Base-by-base conservation (phyloP, 2,113 vertebrate species). In the Ammodytes marinus region DNA sequence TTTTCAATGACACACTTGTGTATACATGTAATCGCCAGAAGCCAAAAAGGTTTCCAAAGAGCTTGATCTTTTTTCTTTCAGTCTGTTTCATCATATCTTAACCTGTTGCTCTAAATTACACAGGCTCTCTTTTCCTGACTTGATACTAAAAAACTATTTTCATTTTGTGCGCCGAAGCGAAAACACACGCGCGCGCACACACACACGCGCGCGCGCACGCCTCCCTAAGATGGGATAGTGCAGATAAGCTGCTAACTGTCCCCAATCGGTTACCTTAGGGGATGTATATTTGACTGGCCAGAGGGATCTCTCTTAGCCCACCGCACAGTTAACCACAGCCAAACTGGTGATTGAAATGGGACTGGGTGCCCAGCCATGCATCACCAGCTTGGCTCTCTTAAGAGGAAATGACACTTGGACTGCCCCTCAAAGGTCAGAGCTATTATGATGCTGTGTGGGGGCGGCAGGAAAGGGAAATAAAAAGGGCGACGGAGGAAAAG, bases 401-500 rank as follows among this genome's bases (percentile, higher is more conserved):
- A 73, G 83, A 80, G 52, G 63, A 87, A 79, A 61, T 84, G 85
- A 79, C 76, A 89, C 80, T 85, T 60, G 0, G 42, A 67, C 60
- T 81, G 79, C 87, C 79, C 84, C 79, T 60, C 17, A 57, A 54
- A 89, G 88, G 87, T 90, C 80, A 86, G 79, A 45, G 67, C 83
- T 80, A 89, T 92, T 84, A 89, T 85, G 83, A 82, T 54, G 52
- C 71, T 60, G 54, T 84, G 80, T 58, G 59, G 77, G 55, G 76
- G 49, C 60, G 65, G 61, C 82, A 90, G 90, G 85, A 91, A 92
- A 77, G 37, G 88, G 83, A 91, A 91, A 85, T 69, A 79, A 75
- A 85, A 52, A 77, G 69, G 61, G 74, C 57, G 76, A 85, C 60
- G 53, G 66, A 74, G 55, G 52, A 61, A 87, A 82, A 81, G 74